Evolutionary conservation across 2,888 invertebrate species (phyloP), one percentile per base, ranked within the genome.

Genomic region (Pachydiplax longipennis): DNA sequence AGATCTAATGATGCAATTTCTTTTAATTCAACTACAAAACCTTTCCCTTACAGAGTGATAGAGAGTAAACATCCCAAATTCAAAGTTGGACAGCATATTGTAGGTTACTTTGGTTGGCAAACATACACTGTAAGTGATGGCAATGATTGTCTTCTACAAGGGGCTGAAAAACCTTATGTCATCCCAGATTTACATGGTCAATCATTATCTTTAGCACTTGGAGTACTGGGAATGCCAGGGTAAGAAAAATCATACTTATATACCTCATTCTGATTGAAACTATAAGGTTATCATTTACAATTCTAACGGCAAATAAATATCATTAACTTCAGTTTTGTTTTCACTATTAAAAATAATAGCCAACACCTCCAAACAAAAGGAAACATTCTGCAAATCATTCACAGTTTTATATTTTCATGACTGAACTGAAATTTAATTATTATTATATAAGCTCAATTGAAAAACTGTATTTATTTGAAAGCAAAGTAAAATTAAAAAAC

Each of bases 191-290:
- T 96, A 65, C 95, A 94, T 65, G 94, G 95, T 58, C 93, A 96
- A 91, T 95, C 97, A 0, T 92, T 95, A 10, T 97, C 97, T 0
- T 94, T 96, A 90, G 95, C 94, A 25, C 93, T 97, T 35, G 97
- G 97, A 90, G 93, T 95, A 87, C 93, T 97, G 81, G 97, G 97
- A 92, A 96, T 96, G 96, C 96, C 97, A 83, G 97, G 97, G 96
- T 97, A 94, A 90, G 48, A 48, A 90, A 91, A 25, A n/a, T n/a
- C n/a, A n/a, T n/a, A n/a, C n/a, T n/a, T 53, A 2, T 15, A 53
- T 12, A 15, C 48, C 48, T 8, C 2, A 53, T 53, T 2, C 12
- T 8, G 15, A 53, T 53, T 53, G 48, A 53, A 13, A 8, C 12
- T 10, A 53, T 10, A 8, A 8, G 48, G 48, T 8, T 12, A 2